Conservation (phyloP, 2,888 invertebrate species). For the Idaea dimidiata region DNA sequence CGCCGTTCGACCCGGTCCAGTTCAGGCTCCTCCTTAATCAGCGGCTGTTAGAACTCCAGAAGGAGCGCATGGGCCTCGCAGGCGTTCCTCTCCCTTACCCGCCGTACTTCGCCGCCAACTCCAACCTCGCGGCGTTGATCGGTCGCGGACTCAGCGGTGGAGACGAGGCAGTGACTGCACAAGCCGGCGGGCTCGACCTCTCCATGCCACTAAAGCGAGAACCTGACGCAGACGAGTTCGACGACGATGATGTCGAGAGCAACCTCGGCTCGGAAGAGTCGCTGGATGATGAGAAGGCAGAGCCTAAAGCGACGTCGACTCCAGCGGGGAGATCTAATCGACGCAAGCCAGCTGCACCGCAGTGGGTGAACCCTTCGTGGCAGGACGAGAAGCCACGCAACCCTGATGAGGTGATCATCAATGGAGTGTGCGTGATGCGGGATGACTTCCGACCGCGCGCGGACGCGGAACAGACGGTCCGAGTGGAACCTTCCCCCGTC, state of each 20-base stretch:
- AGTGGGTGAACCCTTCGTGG: slow-evolving; percentile 98
- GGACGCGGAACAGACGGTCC: slow-evolving; percentile 85
- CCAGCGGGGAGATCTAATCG: slow-evolving; percentile 81
- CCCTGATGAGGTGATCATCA: slow-evolving; percentile 92
- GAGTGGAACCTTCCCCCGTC: slow-evolving; percentile 88
- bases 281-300: slow-evolving; percentile 81
- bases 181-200: slow-evolving; percentile 92
- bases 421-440: slow-evolving; percentile 96
- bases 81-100: slow-evolving; percentile 89
- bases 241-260: slow-evolving; percentile 89
- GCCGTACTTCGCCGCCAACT: slow-evolving; percentile 89
- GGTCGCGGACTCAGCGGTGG: slow-evolving; percentile 84
- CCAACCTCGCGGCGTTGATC: slow-evolving; percentile 88
- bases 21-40: slow-evolving; percentile 94
- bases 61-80: slow-evolving; percentile 89
- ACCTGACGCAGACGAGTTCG: slow-evolving; percentile 88
- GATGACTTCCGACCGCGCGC: slow-evolving; percentile 86
- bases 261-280: slow-evolving; percentile 87
- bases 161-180: slow-evolving; percentile 84
- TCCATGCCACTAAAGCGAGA: slow-evolving; percentile 91
- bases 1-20: slow-evolving; percentile 95
- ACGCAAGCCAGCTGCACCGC: slow-evolving; percentile 97
- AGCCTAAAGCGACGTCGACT: slow-evolving; percentile 77
- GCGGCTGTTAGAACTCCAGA: slow-evolving; percentile 92
- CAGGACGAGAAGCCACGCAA: slow-evolving; percentile 84